These are phyloP conservation scores for Pycnonotus jocosus DNA, from an alignment of 2,113 vertebrate species.

Conservation along the genomic window DNA sequence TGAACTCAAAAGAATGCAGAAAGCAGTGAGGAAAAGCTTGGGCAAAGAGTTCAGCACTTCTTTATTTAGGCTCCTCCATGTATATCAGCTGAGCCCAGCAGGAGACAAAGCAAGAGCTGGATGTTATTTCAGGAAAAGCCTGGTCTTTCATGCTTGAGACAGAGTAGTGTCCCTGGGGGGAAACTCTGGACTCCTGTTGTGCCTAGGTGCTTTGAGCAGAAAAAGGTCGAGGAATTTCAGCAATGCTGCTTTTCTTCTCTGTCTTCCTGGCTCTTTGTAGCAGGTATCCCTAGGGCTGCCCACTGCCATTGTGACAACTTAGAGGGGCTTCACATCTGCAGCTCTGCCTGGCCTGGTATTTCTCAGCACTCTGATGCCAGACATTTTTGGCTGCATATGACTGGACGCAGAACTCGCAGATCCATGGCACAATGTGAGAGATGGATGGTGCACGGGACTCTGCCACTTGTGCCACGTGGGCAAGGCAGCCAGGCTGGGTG, in stretches of 20 bases:
- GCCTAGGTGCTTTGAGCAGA: background rate
- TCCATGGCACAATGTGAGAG: background rate
- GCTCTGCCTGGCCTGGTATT: background rate
- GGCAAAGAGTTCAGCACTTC: conserved; percentile 10
- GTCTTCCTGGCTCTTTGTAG: background rate
- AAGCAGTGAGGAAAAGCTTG: conserved; percentile 20
- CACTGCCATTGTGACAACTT: background rate
- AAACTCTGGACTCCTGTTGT: background rate
- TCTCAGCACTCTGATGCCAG: fast-evolving
- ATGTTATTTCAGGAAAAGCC: conserved; percentile 51
- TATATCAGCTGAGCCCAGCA: conserved; percentile 41
- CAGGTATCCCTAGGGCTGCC: background rate
- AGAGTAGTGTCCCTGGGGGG: background rate
- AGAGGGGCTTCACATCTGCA: background rate
- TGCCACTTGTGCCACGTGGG: background rate
- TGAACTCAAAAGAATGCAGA: conserved; percentile 54
- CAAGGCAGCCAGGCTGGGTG: background rate
- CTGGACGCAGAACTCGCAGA: background rate
- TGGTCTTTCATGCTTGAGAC: conserved; percentile 29
- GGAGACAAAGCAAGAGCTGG: conserved; percentile 7
- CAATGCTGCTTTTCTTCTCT: conserved; percentile 19
- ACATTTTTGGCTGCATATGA: background rate
- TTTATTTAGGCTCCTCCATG: conserved; percentile 36
- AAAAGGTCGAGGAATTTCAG: conserved; percentile 35
- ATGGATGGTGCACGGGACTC: fast-evolving